Evolutionary conservation across 2,113 vertebrate genomes (phyloP).

Genomic region (Poeciliopsis turrubarensis): DNA sequence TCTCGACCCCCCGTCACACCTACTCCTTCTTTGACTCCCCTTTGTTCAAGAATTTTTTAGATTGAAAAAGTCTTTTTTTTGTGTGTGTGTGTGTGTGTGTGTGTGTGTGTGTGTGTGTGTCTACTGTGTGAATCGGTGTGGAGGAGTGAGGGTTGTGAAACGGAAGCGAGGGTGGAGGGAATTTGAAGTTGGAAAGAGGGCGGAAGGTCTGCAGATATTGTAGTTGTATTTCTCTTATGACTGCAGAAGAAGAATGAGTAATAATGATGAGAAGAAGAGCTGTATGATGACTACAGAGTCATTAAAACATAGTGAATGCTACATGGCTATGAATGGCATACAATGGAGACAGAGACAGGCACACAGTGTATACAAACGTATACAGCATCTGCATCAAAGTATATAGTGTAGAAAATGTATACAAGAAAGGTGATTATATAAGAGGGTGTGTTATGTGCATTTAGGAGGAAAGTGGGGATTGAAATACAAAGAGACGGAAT

Average conservation of each 20-base stretch:
- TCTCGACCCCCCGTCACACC: conserved; percentile 45
- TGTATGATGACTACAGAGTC: conserved; percentile 72
- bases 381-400: conserved; percentile 60
- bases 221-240: conserved; percentile 65
- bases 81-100: too few species aligned
- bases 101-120: too few species aligned
- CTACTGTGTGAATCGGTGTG: conserved; percentile 47
- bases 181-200: background rate
- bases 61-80: conserved; percentile 28
- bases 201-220: conserved; percentile 55
- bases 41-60: conserved; percentile 32
- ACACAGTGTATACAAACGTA: conserved; percentile 62
- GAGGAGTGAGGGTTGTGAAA: background rate
- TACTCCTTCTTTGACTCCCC: conserved; percentile 11
- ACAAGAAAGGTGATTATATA: conserved; percentile 61
- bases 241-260: conserved; percentile 66
- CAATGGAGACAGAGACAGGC: conserved; percentile 66
- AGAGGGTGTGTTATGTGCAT: conserved; percentile 69
- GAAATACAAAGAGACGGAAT: conserved; percentile 48
- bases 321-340: conserved; percentile 78
- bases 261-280: conserved; percentile 71
- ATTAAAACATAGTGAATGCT: conserved; percentile 75
- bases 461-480: conserved; percentile 12
- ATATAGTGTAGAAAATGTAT: conserved; percentile 68
- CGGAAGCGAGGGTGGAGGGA: background rate